A percentile compares a stretch with the other conserved stretches of the same genome.
phyloP scores from a whole-genome alignment of 2,113 vertebrate genomes.

The Lontra canadensis region DNA sequence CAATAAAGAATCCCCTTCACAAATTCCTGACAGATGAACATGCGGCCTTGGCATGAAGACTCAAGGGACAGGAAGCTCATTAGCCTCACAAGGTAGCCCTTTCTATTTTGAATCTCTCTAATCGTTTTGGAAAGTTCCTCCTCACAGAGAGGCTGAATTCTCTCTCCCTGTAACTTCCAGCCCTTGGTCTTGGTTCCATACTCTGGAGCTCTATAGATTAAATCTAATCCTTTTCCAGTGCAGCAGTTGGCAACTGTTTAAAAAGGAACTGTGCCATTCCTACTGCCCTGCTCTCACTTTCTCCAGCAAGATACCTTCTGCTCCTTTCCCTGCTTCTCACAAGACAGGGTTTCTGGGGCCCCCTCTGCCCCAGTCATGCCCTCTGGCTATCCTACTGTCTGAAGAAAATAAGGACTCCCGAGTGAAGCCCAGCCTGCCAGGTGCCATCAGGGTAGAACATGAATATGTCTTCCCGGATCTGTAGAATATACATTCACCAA shows the following conservation, averaged over 20 bases:
- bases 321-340: background rate
- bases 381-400: fast-evolving
- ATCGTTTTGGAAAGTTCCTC: background rate
- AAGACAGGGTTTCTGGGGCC: background rate
- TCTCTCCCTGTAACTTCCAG: background rate
- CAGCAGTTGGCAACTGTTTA: background rate
- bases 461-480: background rate
- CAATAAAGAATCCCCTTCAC: background rate
- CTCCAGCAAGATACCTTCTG: background rate
- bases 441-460: background rate
- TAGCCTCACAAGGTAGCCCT: background rate
- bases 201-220: background rate
- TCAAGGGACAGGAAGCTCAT: conserved; percentile 13
- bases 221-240: background rate
- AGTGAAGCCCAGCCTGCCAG: background rate
- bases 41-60: background rate
- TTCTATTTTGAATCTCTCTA: conserved; percentile 27
- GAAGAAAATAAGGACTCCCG: background rate
- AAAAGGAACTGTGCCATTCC: background rate
- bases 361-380: background rate
- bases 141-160: background rate
- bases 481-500: background rate
- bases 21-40: background rate
- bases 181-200: background rate
- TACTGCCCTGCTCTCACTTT: background rate